Base-by-base conservation (phyloP, 1,140 invertebrate genomes). In the Dolichoris vasculosae region DNA sequence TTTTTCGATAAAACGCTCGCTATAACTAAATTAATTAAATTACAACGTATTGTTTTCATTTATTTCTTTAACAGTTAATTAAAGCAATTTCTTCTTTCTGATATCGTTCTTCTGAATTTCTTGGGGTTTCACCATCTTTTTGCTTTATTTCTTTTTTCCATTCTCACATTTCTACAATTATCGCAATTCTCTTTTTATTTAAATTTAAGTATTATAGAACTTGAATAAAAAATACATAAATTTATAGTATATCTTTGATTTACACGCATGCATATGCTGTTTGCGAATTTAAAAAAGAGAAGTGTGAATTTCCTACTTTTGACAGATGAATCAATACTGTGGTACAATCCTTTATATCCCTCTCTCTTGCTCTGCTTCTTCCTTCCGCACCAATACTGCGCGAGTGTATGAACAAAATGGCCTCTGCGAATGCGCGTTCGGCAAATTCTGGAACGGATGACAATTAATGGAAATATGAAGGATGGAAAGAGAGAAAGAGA, bases 241-340 rank as follows among this genome's bases (percentile, higher is more conserved):
- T 3, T 76, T 30, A 6, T 46, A 23, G 48, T 38, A 30, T 32
- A 35, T 30, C 15, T 13, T 20, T 8, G 26, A 51, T 23, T 35
- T n/a, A 7, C 17, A 4, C 38, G 30, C 9, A 48, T 30, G 55
- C 64, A 43, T 71, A 40, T 46, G 38, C 46, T 46, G 38, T 32
- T 11, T 79, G 23, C 17, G 23, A 32, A 46, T 0, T 30, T 38
- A 78, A 87, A 84, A 89, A 88, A 83, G 86, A 82, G 84, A 82
- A 90, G 85, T 89, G 86, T 87, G 63, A 88, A 88, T 88, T 86
- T 88, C 86, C 82, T 86, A 67, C 84, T 84, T 88, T 86, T 89
- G 90, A 92, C 90, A 92, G 90, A 92, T 92, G 91, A 93, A 93
- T 93, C 92, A 93, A 93, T 93, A 93, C 93, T 90, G 90, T 90